phyloP scores from a whole-genome alignment of 2,797 vertebrate species.

The Coranthus polyacanthus region DNA sequence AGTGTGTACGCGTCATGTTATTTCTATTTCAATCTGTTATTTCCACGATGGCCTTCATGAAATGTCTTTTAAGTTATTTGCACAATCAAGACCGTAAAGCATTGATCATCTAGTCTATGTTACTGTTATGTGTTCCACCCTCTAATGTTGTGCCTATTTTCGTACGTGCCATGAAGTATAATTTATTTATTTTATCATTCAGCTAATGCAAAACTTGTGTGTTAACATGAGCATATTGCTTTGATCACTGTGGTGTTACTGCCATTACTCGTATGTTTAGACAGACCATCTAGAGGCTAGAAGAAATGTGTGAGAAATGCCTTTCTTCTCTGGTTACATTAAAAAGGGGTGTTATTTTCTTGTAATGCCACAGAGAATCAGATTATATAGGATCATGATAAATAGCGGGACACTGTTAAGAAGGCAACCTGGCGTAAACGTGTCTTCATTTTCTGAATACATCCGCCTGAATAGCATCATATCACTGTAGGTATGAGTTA shows the following conservation, averaged over 20 bases:
- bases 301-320: slow-evolving; percentile 7
- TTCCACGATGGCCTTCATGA: slow-evolving; percentile 10
- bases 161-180: slow-evolving; percentile 8
- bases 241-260: slow-evolving; percentile 19
- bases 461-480: slow-evolving; percentile 13
- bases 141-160: neutral
- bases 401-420: no score
- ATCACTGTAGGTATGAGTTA: slow-evolving; percentile 3
- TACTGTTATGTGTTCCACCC: neutral
- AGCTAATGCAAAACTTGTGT: slow-evolving; percentile 7
- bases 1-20: slow-evolving; percentile 13
- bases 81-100: neutral
- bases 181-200: slow-evolving; percentile 25
- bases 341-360: slow-evolving; percentile 20
- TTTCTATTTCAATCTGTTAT: no score
- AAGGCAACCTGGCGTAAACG: no score
- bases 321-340: slow-evolving; percentile 13
- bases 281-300: neutral
- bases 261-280: slow-evolving; percentile 5
- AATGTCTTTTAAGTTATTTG: slow-evolving; percentile 13
- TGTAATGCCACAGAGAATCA: neutral
- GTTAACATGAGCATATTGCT: neutral
- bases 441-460: neutral
- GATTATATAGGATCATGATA: no score
- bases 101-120: neutral